Conservation (phyloP, 2,888 invertebrate species). For the Brassicogethes aeneus region DNA sequence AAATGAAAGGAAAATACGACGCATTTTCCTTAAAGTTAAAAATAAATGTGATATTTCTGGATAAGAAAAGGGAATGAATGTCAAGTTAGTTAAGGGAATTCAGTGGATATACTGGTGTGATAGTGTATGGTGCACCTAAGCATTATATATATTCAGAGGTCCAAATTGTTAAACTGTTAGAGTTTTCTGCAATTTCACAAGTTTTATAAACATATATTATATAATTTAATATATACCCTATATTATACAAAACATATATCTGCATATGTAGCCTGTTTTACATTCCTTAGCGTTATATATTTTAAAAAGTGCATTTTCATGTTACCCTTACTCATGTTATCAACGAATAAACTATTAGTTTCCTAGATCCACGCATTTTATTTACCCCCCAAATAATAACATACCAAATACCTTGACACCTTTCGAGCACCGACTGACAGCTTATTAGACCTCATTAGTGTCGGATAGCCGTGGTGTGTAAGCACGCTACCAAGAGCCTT, state of each 20-base stretch:
- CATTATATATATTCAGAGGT: conserved; percentile 39
- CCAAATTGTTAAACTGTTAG: conserved; percentile 42
- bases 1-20: too few relatives aligned
- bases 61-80: conserved; percentile 11
- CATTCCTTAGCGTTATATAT: conserved; percentile 38
- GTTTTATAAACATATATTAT: conserved; percentile 41
- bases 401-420: too few relatives aligned
- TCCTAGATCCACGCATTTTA: conserved; percentile 28
- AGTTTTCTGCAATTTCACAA: conserved; percentile 44
- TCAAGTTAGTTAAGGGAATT: conserved; percentile 14
- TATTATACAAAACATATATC: conserved; percentile 34
- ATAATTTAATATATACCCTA: conserved; percentile 36
- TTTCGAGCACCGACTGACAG: too few relatives aligned
- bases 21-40: background rate
- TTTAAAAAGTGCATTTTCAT: conserved; percentile 41
- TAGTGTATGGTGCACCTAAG: conserved; percentile 40
- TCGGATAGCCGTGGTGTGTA: too few relatives aligned
- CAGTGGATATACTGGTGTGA: conserved; percentile 39
- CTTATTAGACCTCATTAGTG: too few relatives aligned
- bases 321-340: conserved; percentile 40
- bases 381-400: background rate
- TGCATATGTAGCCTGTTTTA: conserved; percentile 39
- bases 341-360: conserved; percentile 44
- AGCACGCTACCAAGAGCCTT: too few relatives aligned
- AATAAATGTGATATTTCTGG: conserved; percentile 20